Percentiles rank a stretch among this genome's conserved stretches.
Conservation (phyloP, 2,888 invertebrate species). For the Asteroscopus sphinx region DNA sequence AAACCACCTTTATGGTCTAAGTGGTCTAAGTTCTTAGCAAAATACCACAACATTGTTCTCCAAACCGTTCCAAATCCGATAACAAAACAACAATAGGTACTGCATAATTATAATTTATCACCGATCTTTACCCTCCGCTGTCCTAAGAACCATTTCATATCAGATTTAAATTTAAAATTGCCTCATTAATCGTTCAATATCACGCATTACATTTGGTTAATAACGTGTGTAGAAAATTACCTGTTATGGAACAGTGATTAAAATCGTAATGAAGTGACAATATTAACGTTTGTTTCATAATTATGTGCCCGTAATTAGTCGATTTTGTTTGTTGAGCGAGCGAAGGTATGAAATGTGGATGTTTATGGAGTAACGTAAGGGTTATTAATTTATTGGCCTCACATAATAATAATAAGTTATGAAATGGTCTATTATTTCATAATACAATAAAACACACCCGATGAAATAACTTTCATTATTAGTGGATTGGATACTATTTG, state of each 20-base stretch:
- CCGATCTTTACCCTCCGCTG: constrained; percentile 14
- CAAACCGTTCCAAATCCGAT: no score
- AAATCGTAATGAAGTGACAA: constrained; percentile 51
- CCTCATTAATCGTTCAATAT: constrained; percentile 56
- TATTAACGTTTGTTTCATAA: constrained; percentile 32
- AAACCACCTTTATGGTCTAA: no score
- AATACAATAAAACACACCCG: no score
- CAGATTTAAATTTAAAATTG: constrained; percentile 69
- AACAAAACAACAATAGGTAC: neutral
- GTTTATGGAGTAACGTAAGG: neutral
- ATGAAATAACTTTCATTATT: no score
- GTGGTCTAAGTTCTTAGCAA: no score
- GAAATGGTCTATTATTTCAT: no score
- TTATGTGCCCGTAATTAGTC: constrained; percentile 11
- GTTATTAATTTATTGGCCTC: no score
- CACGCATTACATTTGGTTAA: constrained; percentile 49
- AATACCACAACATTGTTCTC: no score
- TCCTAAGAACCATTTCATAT: constrained; percentile 57
- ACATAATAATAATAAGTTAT: no score
- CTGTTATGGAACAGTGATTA: constrained; percentile 43
- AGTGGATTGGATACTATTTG: neutral
- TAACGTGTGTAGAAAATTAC: constrained; percentile 50
- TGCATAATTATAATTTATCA: constrained; percentile 19
- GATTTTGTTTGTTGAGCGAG: constrained; percentile 5
- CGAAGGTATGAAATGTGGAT: neutral